Base-by-base conservation (phyloP, 1,140 invertebrate species). In the Diorhabda carinulata region DNA sequence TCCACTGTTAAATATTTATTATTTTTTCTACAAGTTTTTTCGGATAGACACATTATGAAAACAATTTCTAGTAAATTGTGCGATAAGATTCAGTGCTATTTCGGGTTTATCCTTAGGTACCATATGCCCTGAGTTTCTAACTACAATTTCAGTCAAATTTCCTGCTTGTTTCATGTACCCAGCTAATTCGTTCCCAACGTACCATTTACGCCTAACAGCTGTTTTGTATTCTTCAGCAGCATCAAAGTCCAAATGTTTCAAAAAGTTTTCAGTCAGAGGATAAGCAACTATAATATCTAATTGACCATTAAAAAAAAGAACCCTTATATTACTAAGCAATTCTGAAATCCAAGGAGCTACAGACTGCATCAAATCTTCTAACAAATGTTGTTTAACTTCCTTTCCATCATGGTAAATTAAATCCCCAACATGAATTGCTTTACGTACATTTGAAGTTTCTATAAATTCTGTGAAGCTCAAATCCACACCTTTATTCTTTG, bases 271-370 rank as follows among this genome's bases (percentile, higher is more conserved):
- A 0, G 92, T 93, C 4, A 91, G 81, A 5, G 92, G 89, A 76
- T 93, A 92, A 0, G 92, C 89, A 5, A 93, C 89, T 66, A 94
- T 92, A 60, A 95, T 89, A 79, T 96, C 93, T 64, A 94, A 80
- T 78, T 95, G 92, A 5, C 93, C 93, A 77, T 89, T 94, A 79
- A 93, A 95, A 70, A 90, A 84, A 42, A 92, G 73, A 3, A 90
- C 86, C 78, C 84, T 83, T 77, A 92, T 92, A 70, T 88, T 75
- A 63, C 77, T 87, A 73, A 83, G 87, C 0, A 97, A 80, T 66
- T 90, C 87, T 4, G 86, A 82, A 61, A 97, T 82, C 86, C 89
- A 90, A 2, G 87, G 87, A 44, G 91, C 90, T 40, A 93, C 44
- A 7, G 90, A 91, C 73, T 94, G 85, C 89, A 95, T 92, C 0